Evolutionary conservation across 1,140 invertebrate species (phyloP).

Genomic region (Drosophila sproati): DNA sequence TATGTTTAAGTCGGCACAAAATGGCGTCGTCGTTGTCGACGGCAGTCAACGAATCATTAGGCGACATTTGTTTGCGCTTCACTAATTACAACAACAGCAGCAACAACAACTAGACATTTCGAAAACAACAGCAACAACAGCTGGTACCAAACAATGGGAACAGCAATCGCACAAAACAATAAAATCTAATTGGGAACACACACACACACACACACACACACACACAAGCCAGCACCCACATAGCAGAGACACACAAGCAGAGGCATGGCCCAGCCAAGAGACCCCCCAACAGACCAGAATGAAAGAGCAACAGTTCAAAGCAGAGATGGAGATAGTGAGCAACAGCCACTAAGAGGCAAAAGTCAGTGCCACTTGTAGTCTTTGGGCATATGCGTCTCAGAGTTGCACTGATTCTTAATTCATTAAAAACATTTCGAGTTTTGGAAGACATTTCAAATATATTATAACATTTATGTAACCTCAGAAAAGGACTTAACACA

Average conservation of each 20-base stretch:
- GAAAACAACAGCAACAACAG: conserved; percentile 45
- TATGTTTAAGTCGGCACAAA: conserved; percentile 54
- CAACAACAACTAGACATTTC: conserved; percentile 42
- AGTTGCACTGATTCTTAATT: background rate
- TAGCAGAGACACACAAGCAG: conserved; percentile 10
- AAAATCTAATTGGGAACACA: conserved; percentile 76
- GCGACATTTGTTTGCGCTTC: conserved; percentile 76
- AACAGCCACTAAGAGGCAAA: conserved; percentile 6
- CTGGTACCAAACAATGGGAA: conserved; percentile 57
- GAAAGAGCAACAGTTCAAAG: conserved; percentile 8
- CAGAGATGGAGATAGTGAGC: conserved; percentile 10
- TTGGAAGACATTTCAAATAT: background rate
- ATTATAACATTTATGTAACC: background rate
- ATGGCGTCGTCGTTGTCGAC: conserved; percentile 44
- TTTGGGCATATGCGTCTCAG: conserved; percentile 16
- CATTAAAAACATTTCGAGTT: background rate
- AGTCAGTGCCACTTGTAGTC: conserved; percentile 23
- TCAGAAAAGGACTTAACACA: background rate
- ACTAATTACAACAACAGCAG: conserved; percentile 70
- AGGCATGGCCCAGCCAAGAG: conserved; percentile 19
- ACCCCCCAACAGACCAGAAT: conserved; percentile 24
- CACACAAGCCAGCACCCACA: background rate
- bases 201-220: conserved; percentile 50
- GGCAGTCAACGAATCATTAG: conserved; percentile 63
- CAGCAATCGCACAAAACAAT: conserved; percentile 74